phyloP scores from a whole-genome alignment of 2,797 vertebrate genomes.

The Sarcoramphus papa region DNA sequence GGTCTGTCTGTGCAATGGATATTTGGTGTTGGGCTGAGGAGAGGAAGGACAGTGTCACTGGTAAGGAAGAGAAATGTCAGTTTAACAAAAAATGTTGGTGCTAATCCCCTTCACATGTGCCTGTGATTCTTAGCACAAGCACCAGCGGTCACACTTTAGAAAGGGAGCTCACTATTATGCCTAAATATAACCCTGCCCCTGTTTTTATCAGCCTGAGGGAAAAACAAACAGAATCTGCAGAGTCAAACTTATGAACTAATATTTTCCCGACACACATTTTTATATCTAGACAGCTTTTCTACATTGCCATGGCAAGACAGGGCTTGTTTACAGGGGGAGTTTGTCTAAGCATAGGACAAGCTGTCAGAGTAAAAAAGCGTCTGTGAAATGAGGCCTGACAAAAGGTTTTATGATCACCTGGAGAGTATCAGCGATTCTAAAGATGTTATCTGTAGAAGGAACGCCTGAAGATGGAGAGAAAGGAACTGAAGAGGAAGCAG shows the following conservation, averaged over 20 bases:
- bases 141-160: background rate
- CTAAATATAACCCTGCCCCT: background rate
- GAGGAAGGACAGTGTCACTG: background rate
- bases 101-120: accelerated
- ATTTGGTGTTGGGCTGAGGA: background rate
- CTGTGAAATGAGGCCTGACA: background rate
- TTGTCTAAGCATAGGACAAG: background rate
- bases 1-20: background rate
- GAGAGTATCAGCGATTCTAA: background rate
- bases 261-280: background rate
- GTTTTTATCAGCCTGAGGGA: background rate
- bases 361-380: background rate
- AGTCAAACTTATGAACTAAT: background rate
- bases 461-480: background rate
- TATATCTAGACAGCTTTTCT: background rate
- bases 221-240: background rate
- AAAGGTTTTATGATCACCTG: constrained; percentile 22
- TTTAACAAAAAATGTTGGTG: background rate
- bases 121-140: background rate
- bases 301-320: background rate
- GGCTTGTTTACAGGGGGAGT: background rate
- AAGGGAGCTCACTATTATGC: background rate
- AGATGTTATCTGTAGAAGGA: background rate
- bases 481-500: background rate
- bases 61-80: background rate